Evolutionary conservation across 2,888 invertebrate genomes (phyloP).

Genomic region (Pandemis cinnamomeana): DNA sequence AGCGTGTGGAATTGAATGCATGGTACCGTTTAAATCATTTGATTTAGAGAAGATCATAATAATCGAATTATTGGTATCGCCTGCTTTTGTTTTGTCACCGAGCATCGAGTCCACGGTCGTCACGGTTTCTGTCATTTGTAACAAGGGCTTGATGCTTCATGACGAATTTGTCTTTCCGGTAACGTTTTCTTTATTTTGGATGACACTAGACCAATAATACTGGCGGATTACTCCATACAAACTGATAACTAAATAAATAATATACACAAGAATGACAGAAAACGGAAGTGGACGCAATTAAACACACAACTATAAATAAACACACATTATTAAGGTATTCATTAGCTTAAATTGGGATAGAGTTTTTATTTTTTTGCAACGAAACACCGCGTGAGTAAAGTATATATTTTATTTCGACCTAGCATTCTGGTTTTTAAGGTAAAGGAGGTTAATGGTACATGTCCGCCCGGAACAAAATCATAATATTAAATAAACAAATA

Average conservation of each 20-base stretch:
- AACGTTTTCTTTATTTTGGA: not conserved
- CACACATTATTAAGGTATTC: too few species aligned
- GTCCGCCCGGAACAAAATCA: constrained; percentile 14
- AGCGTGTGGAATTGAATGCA: constrained; percentile 18
- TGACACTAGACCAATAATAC: not conserved
- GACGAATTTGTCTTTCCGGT: constrained; percentile 19
- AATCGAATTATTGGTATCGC: constrained; percentile 11
- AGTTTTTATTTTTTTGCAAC: not conserved
- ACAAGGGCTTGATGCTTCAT: constrained; percentile 39
- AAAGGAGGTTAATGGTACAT: constrained; percentile 3
- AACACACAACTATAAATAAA: too few species aligned
- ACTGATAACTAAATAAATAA: not conserved
- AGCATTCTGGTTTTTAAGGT: constrained; percentile 1
- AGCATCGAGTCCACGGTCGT: constrained; percentile 63
- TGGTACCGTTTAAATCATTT: not conserved
- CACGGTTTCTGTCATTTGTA: constrained; percentile 50
- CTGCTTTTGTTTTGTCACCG: constrained; percentile 47
- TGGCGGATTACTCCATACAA: not conserved
- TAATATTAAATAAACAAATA: constrained; percentile 8
- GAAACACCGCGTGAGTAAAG: not conserved
- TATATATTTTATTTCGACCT: not conserved
- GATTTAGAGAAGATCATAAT: constrained; percentile 3
- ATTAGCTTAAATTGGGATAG: too few species aligned
- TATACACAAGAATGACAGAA: not conserved
- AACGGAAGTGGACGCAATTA: too few species aligned